Conservation (phyloP, 2,888 invertebrate genomes). For the Drosophila pegasa region DNA sequence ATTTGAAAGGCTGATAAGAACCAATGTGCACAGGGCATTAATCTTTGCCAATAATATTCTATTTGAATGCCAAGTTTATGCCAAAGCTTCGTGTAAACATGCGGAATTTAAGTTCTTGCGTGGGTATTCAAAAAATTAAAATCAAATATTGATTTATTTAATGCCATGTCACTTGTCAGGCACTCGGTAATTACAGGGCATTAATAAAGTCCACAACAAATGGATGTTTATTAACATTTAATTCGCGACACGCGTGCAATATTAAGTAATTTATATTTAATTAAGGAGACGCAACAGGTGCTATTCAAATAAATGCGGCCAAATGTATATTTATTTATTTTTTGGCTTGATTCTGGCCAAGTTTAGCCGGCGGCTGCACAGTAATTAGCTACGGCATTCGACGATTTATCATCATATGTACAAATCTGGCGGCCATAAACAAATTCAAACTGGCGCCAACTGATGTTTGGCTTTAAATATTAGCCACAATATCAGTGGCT, state of each 20-base stretch:
- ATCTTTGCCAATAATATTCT: no score
- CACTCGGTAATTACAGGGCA: constrained; percentile 12
- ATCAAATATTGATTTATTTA: neutral
- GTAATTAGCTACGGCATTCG: constrained; percentile 69
- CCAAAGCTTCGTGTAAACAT: neutral
- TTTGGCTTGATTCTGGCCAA: constrained; percentile 35
- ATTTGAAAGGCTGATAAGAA: no score
- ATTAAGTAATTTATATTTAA: constrained; percentile 40
- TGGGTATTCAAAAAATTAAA: neutral
- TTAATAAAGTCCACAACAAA: neutral
- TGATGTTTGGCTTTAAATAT: constrained; percentile 40
- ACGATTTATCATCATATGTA: constrained; percentile 64
- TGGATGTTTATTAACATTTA: constrained; percentile 18
- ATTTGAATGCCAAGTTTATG: neutral
- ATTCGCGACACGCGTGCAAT: constrained; percentile 25
- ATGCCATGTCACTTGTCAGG: neutral
- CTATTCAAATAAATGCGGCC: constrained; percentile 41
- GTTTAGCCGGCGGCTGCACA: constrained; percentile 21
- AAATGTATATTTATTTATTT: constrained; percentile 13
- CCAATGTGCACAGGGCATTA: neutral
- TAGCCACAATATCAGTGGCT: constrained; percentile 32
- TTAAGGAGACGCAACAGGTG: constrained; percentile 39
- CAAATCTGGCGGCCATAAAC: constrained; percentile 62
- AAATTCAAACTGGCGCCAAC: constrained; percentile 56
- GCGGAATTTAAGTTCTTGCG: neutral